Evolutionary conservation across 2,797 vertebrate species (phyloP), one percentile per base, ranked within the genome.

Genomic region (Ctenopoma multispine): DNA sequence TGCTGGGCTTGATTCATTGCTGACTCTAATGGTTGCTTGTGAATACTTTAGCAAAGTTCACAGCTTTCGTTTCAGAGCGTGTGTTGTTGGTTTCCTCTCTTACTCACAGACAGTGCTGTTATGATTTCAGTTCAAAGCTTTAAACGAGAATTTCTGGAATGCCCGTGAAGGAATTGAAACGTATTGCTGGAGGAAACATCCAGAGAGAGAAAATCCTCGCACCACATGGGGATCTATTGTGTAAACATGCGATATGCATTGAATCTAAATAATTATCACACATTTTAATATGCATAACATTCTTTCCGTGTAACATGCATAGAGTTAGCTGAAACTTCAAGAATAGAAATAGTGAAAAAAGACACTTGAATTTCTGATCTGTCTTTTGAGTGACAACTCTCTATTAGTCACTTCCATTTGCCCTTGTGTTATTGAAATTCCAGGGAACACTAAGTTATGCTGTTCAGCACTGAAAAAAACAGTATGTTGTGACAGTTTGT

Each of bases 181-280:
- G 8, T 23, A 53, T 51, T 58, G 27, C 38, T 56, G 43, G n/a
- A 36, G 40, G 40, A 24, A 17, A 36, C 55, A 57, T 79, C 5
- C 44, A 60, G 11, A 23, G 46, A 65, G 72, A 54, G 40, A 40
- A 65, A 54, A 58, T 68, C 23, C 5, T 69, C n/a, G 40, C 44
- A 34, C 53, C 27, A 68, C 57, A 47, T 21, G 40, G 43, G 66
- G 47, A 55, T 80, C 34, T 29, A 17, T 15, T 14, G 36, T 64
- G 72, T 69, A 80, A 80, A 83, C 43, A 79, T 46, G 10, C 56
- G 49, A 11, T 58, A 38, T 56, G 43, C 56, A 54, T 4, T 57
- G 34, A 69, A 64, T 53, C 63, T 61, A 54, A 63, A 70, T 75
- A 56, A 63, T 64, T 60, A 69, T 47, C 14, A 9, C 1, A 40